Conservation (phyloP, 2,888 invertebrate species). For the Leptodirus hochenwartii region DNA sequence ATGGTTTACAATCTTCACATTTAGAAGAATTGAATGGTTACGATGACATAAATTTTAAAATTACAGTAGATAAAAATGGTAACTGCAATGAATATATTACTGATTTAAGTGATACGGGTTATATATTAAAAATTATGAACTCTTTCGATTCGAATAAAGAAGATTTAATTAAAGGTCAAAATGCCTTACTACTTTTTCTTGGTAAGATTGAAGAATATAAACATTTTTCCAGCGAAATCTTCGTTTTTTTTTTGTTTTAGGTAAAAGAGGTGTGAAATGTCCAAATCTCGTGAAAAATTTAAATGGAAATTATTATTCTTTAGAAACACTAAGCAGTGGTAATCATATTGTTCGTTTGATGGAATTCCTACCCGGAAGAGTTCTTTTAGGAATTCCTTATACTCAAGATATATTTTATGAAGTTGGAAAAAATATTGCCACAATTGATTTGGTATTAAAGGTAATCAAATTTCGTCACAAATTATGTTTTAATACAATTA, state of each 20-base stretch:
- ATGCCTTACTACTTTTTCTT: slow-evolving; percentile 50
- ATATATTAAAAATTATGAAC: slow-evolving; percentile 71
- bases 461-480: slow-evolving; percentile 24
- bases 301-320: slow-evolving; percentile 41
- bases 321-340: slow-evolving; percentile 31
- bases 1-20: slow-evolving; percentile 38
- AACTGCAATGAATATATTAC: slow-evolving; percentile 33
- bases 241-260: slow-evolving; percentile 7
- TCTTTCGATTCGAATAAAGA: slow-evolving; percentile 56
- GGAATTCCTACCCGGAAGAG: slow-evolving; percentile 54
- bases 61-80: slow-evolving; percentile 42
- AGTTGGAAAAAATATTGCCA: slow-evolving; percentile 53
- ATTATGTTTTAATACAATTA: not conserved
- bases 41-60: slow-evolving; percentile 60
- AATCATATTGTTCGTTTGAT: slow-evolving; percentile 55
- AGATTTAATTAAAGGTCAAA: slow-evolving; percentile 54
- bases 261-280: slow-evolving; percentile 24
- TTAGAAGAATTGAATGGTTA: slow-evolving; percentile 51
- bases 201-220: slow-evolving; percentile 27
- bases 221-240: not conserved
- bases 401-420: slow-evolving; percentile 45
- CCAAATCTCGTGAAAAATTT: slow-evolving; percentile 54
- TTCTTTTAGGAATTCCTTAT: slow-evolving; percentile 39
- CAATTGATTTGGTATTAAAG: slow-evolving; percentile 46
- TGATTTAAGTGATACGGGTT: slow-evolving; percentile 38